Base-by-base conservation (phyloP, 2,888 invertebrate genomes). In the Xanthostigma xanthostigma region DNA sequence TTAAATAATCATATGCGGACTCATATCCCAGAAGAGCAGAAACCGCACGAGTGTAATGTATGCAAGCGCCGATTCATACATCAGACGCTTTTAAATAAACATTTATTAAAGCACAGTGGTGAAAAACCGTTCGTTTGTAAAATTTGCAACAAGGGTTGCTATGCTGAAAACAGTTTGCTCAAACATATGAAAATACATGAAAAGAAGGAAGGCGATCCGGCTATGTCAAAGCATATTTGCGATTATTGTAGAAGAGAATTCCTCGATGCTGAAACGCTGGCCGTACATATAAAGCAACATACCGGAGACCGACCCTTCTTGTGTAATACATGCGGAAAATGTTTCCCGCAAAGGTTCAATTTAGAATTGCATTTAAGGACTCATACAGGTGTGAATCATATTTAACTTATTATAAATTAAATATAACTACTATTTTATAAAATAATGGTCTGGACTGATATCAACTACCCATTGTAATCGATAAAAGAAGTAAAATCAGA, bases 71-170 rank as follows among this genome's bases (percentile, higher is more conserved):
- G 68, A 6, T 71, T 71, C 57, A 66, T 70, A 13, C 70, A 72
- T 51, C 60, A 62, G 36, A 67, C 69, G 9, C 58, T 69, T 51
- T 55, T 71, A 27, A 67, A 61, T 42, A 71, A 71, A 51, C 72
- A 71, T 55, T 60, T 66, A 56, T 58, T 68, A 40, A 68, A 67
- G 48, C 71, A 71, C 51, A 66, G 64, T 14, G 69, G 67, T 1
- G 69, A 70, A 53, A 69, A 70, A 51, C 69, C 69, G 2, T 68
- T 68, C 54, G 62, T 70, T n/a, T 70, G 70, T 54, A 67, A 68
- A 52, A 60, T 64, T 43, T 65, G 65, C 51, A 68, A 67, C 53
- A 68, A 68, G 51, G 68, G 63, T 6, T 64, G 64, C 49, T 67
- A 65, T 48, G 68, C 68, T 3, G 68, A 68, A 55, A 68, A 68